Evolutionary conservation across 1,140 invertebrate genomes (phyloP).

Genomic region (Brachionus angularis): DNA sequence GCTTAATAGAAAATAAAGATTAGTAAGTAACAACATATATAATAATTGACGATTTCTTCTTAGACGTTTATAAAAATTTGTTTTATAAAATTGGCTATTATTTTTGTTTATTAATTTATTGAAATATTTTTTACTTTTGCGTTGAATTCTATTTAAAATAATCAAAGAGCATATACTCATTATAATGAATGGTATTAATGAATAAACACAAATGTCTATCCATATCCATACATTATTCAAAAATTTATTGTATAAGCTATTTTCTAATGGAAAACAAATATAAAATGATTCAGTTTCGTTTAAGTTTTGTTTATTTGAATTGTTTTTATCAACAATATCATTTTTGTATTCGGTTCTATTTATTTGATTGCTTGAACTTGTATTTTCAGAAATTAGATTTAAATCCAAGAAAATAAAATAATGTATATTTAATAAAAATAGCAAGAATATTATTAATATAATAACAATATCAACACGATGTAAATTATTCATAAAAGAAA

Average conservation of each 20-base stretch:
- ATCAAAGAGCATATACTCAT: conserved; percentile 26
- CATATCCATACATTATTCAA: conserved; percentile 28
- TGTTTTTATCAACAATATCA: background rate
- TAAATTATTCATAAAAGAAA: background rate
- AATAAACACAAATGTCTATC: conserved; percentile 39
- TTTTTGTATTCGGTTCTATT: background rate
- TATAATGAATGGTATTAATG: conserved; percentile 26
- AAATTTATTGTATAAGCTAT: conserved; percentile 1
- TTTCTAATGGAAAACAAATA: conserved; percentile 20
- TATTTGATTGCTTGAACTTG: background rate
- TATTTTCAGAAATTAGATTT: background rate
- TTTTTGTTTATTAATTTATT: conserved; percentile 18
- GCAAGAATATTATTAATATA: background rate
- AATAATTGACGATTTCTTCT: conserved; percentile 33
- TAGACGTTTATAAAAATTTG: conserved; percentile 30
- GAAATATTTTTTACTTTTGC: conserved; percentile 31
- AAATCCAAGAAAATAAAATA: conserved; percentile 32
- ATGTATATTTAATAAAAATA: conserved; percentile 12
- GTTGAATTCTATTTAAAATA: conserved; percentile 21
- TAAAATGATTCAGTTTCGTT: background rate
- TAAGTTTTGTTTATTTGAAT: background rate
- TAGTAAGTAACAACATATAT: conserved; percentile 40
- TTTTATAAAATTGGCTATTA: conserved; percentile 9
- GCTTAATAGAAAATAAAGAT: conserved; percentile 35
- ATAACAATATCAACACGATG: conserved; percentile 14